Evolutionary conservation across 2,113 vertebrate species (phyloP).

Genomic region (Heliornis fulica): DNA sequence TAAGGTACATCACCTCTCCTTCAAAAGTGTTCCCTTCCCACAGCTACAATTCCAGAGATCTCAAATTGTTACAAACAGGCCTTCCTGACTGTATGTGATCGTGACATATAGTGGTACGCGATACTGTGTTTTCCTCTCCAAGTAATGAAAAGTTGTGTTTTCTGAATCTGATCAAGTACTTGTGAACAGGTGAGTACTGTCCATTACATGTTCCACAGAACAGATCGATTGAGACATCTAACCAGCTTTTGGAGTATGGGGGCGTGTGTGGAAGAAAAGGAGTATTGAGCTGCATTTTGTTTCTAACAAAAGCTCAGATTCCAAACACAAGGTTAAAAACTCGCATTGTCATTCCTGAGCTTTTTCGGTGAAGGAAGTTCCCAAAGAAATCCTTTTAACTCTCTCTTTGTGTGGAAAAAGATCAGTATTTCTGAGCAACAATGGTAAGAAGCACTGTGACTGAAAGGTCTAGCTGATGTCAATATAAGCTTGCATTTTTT

Average conservation of each 20-base stretch:
- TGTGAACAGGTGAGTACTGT: background rate
- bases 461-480: background rate
- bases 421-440: background rate
- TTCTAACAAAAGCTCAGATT: background rate
- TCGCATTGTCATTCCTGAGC: background rate
- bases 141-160: background rate
- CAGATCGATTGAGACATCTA: background rate
- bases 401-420: background rate
- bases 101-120: no score
- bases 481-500: background rate
- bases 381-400: background rate
- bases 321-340: background rate
- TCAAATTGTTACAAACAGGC: background rate
- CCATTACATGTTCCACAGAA: background rate
- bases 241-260: background rate
- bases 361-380: background rate
- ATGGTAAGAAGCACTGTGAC: background rate
- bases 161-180: background rate
- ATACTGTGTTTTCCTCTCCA: background rate
- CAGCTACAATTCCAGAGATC: background rate
- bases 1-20: background rate
- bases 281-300: background rate
- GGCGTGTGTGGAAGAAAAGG: background rate
- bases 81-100: background rate
- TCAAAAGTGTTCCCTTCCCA: background rate